Percentiles rank a stretch among this genome's conserved stretches.
These are phyloP conservation scores for Mustela lutreola DNA, from an alignment of 2,113 vertebrate genomes.

Conservation along the genomic window DNA sequence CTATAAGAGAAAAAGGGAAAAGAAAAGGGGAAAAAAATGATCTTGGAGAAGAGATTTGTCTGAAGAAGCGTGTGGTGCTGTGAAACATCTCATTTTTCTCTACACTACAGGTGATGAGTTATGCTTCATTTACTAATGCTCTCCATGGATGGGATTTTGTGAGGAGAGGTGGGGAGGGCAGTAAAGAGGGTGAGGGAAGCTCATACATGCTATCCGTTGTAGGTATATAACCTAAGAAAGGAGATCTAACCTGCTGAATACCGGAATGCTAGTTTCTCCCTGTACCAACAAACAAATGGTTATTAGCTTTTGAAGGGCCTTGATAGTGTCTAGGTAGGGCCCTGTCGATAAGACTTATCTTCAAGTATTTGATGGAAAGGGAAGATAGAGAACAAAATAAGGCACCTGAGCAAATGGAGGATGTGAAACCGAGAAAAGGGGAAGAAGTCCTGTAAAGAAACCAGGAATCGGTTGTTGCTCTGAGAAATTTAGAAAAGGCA, in stretches of 20 bases:
- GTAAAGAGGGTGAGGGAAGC: neutral
- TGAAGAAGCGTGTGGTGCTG: neutral
- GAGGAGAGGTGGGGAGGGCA: rapidly evolving
- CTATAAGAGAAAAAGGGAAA: neutral
- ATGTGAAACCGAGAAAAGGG: neutral
- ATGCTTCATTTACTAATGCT: neutral
- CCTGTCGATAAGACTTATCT: neutral
- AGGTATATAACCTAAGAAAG: neutral
- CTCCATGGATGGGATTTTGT: neutral
- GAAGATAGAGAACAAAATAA: neutral
- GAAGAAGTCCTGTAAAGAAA: neutral
- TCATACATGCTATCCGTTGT: neutral
- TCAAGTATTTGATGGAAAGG: neutral
- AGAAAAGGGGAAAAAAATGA: neutral
- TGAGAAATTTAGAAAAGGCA: neutral
- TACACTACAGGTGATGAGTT: neutral
- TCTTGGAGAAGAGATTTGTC: neutral
- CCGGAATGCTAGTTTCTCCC: neutral
- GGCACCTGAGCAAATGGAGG: neutral
- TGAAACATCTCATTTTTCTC: neutral
- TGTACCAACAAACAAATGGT: neutral
- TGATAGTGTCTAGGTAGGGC: neutral
- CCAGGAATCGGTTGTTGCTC: neutral
- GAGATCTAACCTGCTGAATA: neutral
- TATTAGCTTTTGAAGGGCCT: neutral